phyloP scores from a whole-genome alignment of 2,113 vertebrate genomes.

The Apodemus speciosus region DNA sequence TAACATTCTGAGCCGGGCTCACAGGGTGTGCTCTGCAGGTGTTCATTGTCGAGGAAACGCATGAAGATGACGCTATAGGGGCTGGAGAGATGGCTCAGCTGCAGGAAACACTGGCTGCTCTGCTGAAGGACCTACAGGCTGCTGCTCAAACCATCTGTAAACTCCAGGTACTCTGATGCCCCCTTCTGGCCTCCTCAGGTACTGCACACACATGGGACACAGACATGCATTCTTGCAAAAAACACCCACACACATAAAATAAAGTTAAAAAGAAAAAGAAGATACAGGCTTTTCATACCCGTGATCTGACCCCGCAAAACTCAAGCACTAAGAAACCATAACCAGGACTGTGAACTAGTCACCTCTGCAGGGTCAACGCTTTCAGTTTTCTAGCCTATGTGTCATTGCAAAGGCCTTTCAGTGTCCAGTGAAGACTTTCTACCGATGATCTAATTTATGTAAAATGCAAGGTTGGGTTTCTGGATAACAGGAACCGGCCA shows the following conservation, averaged over 20 bases:
- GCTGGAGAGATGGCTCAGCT: not conserved
- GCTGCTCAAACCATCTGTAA: not conserved
- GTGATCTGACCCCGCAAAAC: not conserved
- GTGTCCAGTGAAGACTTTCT: not conserved
- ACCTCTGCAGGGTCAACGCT: not conserved
- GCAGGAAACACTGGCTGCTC: not conserved
- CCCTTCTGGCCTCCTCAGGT: not conserved
- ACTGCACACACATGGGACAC: not conserved
- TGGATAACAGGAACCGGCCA: not conserved
- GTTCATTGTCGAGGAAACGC: not conserved
- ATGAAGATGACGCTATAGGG: not conserved
- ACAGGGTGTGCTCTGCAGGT: not conserved
- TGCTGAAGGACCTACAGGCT: not conserved
- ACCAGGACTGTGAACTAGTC: not conserved
- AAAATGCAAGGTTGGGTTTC: constrained; percentile 28
- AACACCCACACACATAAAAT: not conserved
- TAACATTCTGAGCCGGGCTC: not conserved
- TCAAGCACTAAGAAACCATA: not conserved
- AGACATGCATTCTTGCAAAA: fast-evolving
- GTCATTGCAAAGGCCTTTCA: not conserved
- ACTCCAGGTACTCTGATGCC: not conserved
- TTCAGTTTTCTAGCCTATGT: not conserved
- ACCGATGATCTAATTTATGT: not conserved
- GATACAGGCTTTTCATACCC: not conserved
- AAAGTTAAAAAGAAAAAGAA: not conserved